These are phyloP conservation scores for Gambusia holbrooki DNA, from an alignment of 2,113 vertebrate genomes.

Conservation along the genomic window DNA sequence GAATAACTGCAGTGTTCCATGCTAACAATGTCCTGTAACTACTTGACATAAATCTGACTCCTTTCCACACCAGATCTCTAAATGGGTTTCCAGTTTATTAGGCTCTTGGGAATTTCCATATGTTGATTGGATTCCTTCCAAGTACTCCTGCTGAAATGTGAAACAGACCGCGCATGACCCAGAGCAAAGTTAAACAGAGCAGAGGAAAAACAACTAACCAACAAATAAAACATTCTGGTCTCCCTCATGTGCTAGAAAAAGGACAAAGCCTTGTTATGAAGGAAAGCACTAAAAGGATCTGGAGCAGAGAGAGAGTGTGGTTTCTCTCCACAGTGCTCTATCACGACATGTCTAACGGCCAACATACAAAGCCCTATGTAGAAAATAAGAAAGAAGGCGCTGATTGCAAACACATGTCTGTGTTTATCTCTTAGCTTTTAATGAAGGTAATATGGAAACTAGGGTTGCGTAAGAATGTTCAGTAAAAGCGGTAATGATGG, in stretches of 20 bases:
- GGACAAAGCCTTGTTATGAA: conserved; percentile 13
- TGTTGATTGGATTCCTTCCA: conserved; percentile 21
- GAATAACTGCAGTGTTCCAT: conserved; percentile 22
- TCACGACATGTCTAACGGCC: conserved; percentile 47
- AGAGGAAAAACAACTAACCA: conserved; percentile 30
- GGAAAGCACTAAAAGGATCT: background rate
- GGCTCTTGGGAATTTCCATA: conserved; percentile 14
- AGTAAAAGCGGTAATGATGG: conserved; percentile 38
- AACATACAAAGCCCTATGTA: conserved; percentile 41
- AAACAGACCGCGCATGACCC: background rate
- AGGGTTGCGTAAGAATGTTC: conserved; percentile 50
- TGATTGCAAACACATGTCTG: conserved; percentile 71
- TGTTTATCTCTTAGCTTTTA: conserved; percentile 63
- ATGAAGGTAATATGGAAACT: conserved; percentile 65
- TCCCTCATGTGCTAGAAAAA: conserved; percentile 1
- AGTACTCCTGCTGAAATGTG: conserved; percentile 17
- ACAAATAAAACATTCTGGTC: conserved; percentile 19
- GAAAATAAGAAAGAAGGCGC: conserved; percentile 59
- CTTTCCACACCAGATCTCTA: conserved; percentile 19
- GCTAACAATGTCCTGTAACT: conserved; percentile 17
- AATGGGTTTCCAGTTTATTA: conserved; percentile 29
- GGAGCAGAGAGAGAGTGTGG: conserved; percentile 28
- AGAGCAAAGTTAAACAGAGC: conserved; percentile 6
- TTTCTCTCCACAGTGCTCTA: conserved; percentile 25
- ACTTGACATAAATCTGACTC: conserved; percentile 39